Conservation (phyloP, 2,797 vertebrate genomes). For the Pantherophis alleghaniensis region DNA sequence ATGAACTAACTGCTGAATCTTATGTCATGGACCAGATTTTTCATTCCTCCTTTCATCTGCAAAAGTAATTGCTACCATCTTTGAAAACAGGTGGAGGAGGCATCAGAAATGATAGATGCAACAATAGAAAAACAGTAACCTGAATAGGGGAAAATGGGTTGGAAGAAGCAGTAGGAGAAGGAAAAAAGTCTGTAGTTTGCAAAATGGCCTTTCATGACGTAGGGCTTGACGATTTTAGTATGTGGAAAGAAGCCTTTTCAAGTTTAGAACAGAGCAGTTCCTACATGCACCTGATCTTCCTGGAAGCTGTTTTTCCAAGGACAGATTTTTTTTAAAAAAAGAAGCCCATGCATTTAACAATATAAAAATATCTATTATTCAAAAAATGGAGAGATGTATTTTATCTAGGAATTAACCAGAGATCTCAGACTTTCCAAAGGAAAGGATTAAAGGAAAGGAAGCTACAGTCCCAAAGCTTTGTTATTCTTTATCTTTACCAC, state of each 20-base stretch:
- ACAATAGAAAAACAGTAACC: background rate
- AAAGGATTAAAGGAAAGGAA: background rate
- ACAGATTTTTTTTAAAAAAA: constrained; percentile 42
- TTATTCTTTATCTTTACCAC: background rate
- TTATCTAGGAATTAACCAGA: background rate
- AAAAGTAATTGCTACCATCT: background rate
- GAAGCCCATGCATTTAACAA: background rate
- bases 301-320: constrained; percentile 39
- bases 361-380: background rate
- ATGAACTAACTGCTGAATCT: constrained; percentile 2
- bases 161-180: background rate
- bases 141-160: background rate
- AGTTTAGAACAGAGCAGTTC: constrained; percentile 48
- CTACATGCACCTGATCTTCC: constrained; percentile 38
- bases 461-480: background rate
- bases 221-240: constrained; percentile 57
- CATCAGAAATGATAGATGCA: background rate
- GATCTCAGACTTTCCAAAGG: background rate
- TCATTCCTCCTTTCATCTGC: background rate
- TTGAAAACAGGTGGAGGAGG: constrained; percentile 7
- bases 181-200: background rate
- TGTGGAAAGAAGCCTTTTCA: constrained; percentile 51
- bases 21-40: constrained; percentile 11
- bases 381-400: background rate
- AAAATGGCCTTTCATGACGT: constrained; percentile 24